Evolutionary conservation across 2,113 vertebrate genomes (phyloP).

Genomic region (Dunckerocampus dactyliophorus): DNA sequence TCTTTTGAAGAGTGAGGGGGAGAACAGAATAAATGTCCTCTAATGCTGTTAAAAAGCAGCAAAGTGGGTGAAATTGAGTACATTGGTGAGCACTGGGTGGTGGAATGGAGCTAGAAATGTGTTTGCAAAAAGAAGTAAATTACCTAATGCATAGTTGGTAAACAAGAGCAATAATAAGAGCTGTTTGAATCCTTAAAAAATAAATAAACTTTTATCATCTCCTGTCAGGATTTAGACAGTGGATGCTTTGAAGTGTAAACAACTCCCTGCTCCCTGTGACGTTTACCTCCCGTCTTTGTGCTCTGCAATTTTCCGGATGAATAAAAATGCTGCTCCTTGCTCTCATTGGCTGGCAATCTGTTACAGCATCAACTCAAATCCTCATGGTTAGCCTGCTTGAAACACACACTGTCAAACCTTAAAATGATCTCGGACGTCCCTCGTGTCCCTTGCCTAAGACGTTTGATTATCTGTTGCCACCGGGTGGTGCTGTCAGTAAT

Average conservation of each 20-base stretch:
- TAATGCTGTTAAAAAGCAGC: too few relatives aligned
- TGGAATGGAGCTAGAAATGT: too few relatives aligned
- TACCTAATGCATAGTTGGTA: background rate
- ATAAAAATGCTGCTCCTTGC: conserved; percentile 57
- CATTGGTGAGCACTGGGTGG: too few relatives aligned
- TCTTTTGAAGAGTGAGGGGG: too few relatives aligned
- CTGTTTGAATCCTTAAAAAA: conserved; percentile 13
- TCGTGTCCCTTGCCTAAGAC: too few relatives aligned
- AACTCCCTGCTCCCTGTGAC: conserved; percentile 43
- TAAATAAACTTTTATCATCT: conserved; percentile 64
- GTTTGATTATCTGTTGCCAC: too few relatives aligned
- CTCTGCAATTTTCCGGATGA: conserved; percentile 68
- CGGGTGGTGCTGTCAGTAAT: too few relatives aligned
- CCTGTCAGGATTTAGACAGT: conserved; percentile 63
- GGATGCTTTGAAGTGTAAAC: conserved; percentile 68
- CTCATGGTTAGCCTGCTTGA: background rate
- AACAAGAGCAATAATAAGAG: conserved; percentile 31
- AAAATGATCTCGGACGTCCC: too few relatives aligned
- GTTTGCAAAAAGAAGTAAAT: too few relatives aligned
- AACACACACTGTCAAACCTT: too few relatives aligned
- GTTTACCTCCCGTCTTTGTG: conserved; percentile 58
- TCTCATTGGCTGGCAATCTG: conserved; percentile 60
- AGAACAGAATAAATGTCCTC: too few relatives aligned
- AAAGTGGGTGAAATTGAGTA: too few relatives aligned
- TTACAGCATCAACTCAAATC: conserved; percentile 61